These are phyloP conservation scores for Mungos mungo DNA, from an alignment of 2,113 vertebrate genomes.

Conservation along the genomic window DNA sequence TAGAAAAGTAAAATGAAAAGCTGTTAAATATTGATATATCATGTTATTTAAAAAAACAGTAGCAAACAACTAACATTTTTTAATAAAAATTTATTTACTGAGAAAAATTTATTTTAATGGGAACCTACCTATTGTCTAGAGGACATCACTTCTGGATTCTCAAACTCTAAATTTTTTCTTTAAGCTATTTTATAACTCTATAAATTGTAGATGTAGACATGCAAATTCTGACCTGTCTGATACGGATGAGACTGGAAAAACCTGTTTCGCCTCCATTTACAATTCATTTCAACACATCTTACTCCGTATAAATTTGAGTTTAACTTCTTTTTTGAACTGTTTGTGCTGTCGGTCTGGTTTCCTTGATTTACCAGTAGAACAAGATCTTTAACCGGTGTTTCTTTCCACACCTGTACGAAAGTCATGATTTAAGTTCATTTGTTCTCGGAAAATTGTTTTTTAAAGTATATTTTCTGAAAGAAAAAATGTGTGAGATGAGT, in stretches of 20 bases:
- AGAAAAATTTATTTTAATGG: constrained; percentile 6
- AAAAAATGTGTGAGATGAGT: background rate
- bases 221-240: background rate
- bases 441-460: constrained; percentile 11
- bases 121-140: background rate
- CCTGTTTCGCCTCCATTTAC: background rate
- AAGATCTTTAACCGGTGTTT: background rate
- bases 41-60: background rate
- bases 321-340: constrained; percentile 24
- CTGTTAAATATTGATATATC: background rate
- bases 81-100: constrained; percentile 4
- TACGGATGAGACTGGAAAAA: background rate
- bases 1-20: background rate
- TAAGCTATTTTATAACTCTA: background rate
- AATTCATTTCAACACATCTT: background rate
- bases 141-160: background rate
- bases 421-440: background rate
- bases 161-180: background rate
- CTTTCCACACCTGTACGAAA: background rate
- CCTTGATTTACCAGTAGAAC: background rate
- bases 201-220: background rate
- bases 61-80: background rate
- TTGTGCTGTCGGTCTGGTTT: background rate
- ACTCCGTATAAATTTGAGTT: background rate
- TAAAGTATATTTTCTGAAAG: constrained; percentile 22